A percentile compares a stretch with the other conserved stretches of the same genome.
Conservation (phyloP, 64 coral and sea anemone genomes). For the Montipora cactus region DNA sequence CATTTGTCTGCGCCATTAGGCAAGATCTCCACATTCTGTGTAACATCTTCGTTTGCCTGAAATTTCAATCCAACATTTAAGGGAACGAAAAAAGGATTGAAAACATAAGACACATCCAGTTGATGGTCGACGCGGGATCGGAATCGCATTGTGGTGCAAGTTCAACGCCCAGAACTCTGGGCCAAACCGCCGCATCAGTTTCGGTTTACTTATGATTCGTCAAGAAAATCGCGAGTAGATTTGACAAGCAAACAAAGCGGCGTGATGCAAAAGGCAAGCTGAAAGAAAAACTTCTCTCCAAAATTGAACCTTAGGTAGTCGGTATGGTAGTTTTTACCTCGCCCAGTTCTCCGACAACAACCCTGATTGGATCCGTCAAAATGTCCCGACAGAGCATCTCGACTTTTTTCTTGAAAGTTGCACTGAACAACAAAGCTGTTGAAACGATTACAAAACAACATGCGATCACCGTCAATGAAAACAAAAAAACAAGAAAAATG, state of each 20-base stretch:
- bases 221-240: no score
- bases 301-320: no score
- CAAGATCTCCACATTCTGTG: slow-evolving; percentile 90
- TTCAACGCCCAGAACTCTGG: no score
- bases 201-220: no score
- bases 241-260: no score
- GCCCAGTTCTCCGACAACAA: slow-evolving; percentile 96
- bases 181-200: no score
- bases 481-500: background rate
- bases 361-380: slow-evolving; percentile 90
- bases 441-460: background rate
- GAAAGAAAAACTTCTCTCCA: no score
- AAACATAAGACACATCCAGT: no score
- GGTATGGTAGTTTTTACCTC: slow-evolving; percentile 62
- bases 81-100: background rate
- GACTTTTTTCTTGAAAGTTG: slow-evolving; percentile 98
- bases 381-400: slow-evolving; percentile 94
- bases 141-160: no score
- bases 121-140: no score
- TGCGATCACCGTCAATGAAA: background rate
- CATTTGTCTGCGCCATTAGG: slow-evolving; percentile 77
- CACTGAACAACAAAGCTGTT: slow-evolving; percentile 94
- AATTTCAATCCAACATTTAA: background rate
- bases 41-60: slow-evolving; percentile 96
- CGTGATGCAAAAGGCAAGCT: no score